Percentiles rank a stretch among this genome's conserved stretches.
Evolutionary conservation across 2,113 vertebrate species (phyloP).

Genomic region (Anseranas semipalmata): DNA sequence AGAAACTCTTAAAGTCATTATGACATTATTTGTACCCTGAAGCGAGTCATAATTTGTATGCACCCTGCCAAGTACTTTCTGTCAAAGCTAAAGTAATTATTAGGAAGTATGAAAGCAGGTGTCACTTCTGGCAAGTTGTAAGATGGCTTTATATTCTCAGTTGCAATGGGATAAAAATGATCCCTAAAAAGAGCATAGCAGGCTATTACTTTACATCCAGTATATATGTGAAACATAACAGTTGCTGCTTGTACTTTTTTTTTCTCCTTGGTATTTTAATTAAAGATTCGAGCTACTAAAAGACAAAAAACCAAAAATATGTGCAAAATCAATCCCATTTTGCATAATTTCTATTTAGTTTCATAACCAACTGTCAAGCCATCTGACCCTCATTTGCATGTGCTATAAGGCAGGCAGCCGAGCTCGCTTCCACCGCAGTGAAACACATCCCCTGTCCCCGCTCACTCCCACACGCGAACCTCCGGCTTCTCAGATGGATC

Average conservation of each 20-base stretch:
- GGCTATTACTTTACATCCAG: conserved; percentile 43
- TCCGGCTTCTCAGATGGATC: not conserved
- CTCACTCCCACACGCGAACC: not conserved
- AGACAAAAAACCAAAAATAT: conserved; percentile 64
- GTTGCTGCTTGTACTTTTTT: not conserved
- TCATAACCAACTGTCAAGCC: conserved; percentile 51
- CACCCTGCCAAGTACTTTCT: conserved; percentile 58
- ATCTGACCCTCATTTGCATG: conserved; percentile 55
- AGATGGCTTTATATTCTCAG: conserved; percentile 62
- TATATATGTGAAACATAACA: conserved; percentile 40
- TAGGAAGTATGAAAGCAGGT: conserved; percentile 76
- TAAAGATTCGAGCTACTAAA: conserved; percentile 58
- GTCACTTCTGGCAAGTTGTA: conserved; percentile 65
- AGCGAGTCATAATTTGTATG: conserved; percentile 55
- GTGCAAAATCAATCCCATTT: conserved; percentile 54
- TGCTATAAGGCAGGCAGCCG: not conserved
- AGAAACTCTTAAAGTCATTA: conserved; percentile 56
- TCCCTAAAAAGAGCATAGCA: conserved; percentile 68
- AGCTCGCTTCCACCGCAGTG: not conserved
- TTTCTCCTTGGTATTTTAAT: conserved; percentile 56
- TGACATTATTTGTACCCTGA: conserved; percentile 60
- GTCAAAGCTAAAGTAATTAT: conserved; percentile 74
- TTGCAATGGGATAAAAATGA: conserved; percentile 61
- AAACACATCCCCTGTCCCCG: not conserved
- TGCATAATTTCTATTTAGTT: conserved; percentile 54